These are phyloP conservation scores for Deroplatys truncata DNA, from an alignment of 2,888 invertebrate genomes.

Conservation along the genomic window DNA sequence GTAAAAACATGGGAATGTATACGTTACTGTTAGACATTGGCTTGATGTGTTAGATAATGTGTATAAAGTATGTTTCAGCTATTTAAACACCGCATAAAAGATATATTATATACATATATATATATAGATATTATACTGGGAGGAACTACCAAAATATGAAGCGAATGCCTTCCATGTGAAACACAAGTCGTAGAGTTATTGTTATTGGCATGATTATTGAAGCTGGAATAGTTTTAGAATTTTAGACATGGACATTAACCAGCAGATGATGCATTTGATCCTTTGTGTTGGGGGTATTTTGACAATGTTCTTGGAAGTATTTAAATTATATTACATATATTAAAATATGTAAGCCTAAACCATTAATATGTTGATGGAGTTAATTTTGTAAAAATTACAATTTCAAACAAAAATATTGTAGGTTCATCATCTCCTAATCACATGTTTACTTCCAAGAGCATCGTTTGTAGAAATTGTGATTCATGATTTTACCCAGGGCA, in stretches of 20 bases:
- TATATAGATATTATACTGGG: neutral
- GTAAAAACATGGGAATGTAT: neutral
- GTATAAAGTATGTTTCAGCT: neutral
- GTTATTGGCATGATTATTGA: neutral
- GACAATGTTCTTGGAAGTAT: conserved; percentile 28
- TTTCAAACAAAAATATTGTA: neutral
- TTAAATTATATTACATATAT: neutral
- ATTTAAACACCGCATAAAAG: neutral
- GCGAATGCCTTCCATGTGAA: neutral
- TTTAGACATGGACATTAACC: neutral
- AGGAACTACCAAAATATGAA: neutral
- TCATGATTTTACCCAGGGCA: neutral
- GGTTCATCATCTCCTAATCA: neutral
- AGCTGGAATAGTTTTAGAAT: neutral
- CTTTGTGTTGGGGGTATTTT: neutral
- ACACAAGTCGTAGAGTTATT: neutral
- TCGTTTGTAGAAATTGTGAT: neutral
- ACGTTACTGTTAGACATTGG: neutral
- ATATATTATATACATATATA: neutral
- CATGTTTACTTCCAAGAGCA: neutral
- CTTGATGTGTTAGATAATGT: conserved; percentile 3
- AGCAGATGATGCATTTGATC: neutral
- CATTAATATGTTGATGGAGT: neutral
- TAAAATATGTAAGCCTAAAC: neutral
- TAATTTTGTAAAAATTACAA: neutral